Evolutionary conservation across 2,113 vertebrate species (phyloP).

Genomic region (Pachypanchax playfairii): DNA sequence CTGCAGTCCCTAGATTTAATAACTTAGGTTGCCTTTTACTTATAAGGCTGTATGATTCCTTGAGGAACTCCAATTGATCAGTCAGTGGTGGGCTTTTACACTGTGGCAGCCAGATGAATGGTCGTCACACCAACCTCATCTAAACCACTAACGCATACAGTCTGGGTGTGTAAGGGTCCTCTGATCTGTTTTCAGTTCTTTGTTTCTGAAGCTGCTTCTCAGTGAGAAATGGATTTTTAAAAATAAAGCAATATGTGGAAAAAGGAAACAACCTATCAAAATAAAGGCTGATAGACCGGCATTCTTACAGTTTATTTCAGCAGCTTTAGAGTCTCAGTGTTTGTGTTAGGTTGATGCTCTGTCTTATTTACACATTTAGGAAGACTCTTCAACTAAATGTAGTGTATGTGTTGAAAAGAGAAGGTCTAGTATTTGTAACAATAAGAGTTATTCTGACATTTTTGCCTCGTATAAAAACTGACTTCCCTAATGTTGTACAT

Average conservation of each 20-base stretch:
- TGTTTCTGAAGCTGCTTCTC: slow-evolving; percentile 26
- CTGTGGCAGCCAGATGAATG: slow-evolving; percentile 72
- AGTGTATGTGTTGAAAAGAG: background rate
- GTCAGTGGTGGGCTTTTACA: slow-evolving; percentile 64
- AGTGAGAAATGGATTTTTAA: slow-evolving; percentile 36
- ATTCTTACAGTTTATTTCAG: slow-evolving; percentile 25
- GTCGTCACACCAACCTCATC: slow-evolving; percentile 68
- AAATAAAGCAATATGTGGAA: slow-evolving; percentile 23
- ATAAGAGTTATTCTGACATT: background rate
- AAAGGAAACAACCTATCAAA: slow-evolving; percentile 25
- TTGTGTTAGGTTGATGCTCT: slow-evolving; percentile 2
- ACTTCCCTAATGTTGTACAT: background rate
- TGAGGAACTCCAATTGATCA: slow-evolving; percentile 75
- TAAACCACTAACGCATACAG: slow-evolving; percentile 61
- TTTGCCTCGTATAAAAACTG: background rate
- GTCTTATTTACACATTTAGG: slow-evolving; percentile 10
- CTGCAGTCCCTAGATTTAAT: slow-evolving; percentile 72
- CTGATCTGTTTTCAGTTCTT: slow-evolving; percentile 55
- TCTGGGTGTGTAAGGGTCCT: slow-evolving; percentile 44
- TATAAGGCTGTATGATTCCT: slow-evolving; percentile 70
- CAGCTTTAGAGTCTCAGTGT: slow-evolving; percentile 10
- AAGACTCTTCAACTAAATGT: slow-evolving; percentile 12
- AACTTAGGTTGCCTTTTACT: slow-evolving; percentile 73
- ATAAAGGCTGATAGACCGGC: slow-evolving; percentile 29
- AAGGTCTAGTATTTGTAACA: background rate